Evolutionary conservation across 2,888 invertebrate genomes (phyloP), one percentile per base, ranked within the genome.

Genomic region (Mimumesa dahlbomi): DNA sequence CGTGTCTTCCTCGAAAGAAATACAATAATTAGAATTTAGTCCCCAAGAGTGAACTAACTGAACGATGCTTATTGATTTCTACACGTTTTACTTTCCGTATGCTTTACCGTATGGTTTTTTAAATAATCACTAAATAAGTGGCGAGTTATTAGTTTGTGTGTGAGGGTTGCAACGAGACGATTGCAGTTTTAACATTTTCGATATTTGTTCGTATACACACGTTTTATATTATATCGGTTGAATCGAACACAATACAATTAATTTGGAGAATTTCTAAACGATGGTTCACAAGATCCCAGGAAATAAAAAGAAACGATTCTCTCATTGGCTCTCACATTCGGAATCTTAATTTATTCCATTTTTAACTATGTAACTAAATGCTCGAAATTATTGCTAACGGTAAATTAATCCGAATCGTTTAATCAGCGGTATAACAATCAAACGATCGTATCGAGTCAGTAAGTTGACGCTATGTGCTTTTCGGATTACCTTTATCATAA

Each of bases 21-120:
- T 81, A 79, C 70, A 81, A 81, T 75, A 81, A 79, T 70, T 75
- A 80, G 78, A 54, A 22, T 67, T 67, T 81, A 78, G 75, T 63
- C 56, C 50, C 29, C 65, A 56, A 18, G 50, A 49, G 50, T 49
- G 56, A 57, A 21, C 59, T 63, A 61, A 66, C 54, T 70, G 64
- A 62, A 59, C 13, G 43, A 66, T 49, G 75, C 50, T 69, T 58
- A 53, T 61, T 64, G 11, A 50, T 64, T 64, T 73, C 54, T 74
- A 59, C 66, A 69, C 46, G 61, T 50, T 58, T 71, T 63, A 57
- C 38, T 56, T n/a, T 63, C 48, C 31, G 45, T 63, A 61, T 71
- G 61, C 71, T 64, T 58, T 69, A 63, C 58, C 61, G 64, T 65
- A 42, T 71, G 40, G 70, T 69, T 69, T 71, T 19, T 29, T 52